A percentile compares a stretch with the other conserved stretches of the same genome.
These are phyloP conservation scores for Plagodis pulveraria DNA, from an alignment of 2,888 invertebrate genomes.

Conservation along the genomic window DNA sequence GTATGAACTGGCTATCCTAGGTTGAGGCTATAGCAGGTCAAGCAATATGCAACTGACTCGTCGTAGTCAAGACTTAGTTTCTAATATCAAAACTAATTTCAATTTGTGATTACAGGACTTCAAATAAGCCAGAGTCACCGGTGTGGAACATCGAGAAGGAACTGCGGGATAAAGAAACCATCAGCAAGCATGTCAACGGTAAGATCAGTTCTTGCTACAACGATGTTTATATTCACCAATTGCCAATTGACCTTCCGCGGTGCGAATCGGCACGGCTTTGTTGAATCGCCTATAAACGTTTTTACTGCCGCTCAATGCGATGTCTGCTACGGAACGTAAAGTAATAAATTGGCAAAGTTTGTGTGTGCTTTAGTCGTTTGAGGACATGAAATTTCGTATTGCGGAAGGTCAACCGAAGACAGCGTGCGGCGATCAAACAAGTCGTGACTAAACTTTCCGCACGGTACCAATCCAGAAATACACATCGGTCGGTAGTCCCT, in stretches of 20 bases:
- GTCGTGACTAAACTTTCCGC: slow-evolving; percentile 80
- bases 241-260: slow-evolving; percentile 35
- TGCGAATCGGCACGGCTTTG: slow-evolving; percentile 27
- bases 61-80: slow-evolving; percentile 1
- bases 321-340: slow-evolving; percentile 33
- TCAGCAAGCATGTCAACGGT: slow-evolving; percentile 77
- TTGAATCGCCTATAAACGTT: slow-evolving; percentile 43
- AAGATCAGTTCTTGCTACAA: slow-evolving; percentile 49
- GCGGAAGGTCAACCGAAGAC: slow-evolving; percentile 68
- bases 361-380: slow-evolving; percentile 39
- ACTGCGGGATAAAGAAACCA: slow-evolving; percentile 65
- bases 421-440: slow-evolving; percentile 60
- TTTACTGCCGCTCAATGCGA: slow-evolving; percentile 42
- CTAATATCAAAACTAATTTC: slow-evolving; percentile 6
- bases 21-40: slow-evolving; percentile 18
- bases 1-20: slow-evolving; percentile 15
- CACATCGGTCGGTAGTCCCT: slow-evolving; percentile 64
- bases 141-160: slow-evolving; percentile 75
- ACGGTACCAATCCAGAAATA: slow-evolving; percentile 84
- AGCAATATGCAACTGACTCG: slow-evolving; percentile 15
- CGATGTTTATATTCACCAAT: slow-evolving; percentile 6
- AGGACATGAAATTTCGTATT: slow-evolving; percentile 53
- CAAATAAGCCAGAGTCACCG: slow-evolving; percentile 76
- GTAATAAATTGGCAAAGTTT: slow-evolving; percentile 37
- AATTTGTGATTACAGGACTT: slow-evolving; percentile 59